Evolutionary conservation across 1,140 invertebrate genomes (phyloP), one percentile per base, ranked within the genome.

Genomic region (Trialeurodes vaporariorum): DNA sequence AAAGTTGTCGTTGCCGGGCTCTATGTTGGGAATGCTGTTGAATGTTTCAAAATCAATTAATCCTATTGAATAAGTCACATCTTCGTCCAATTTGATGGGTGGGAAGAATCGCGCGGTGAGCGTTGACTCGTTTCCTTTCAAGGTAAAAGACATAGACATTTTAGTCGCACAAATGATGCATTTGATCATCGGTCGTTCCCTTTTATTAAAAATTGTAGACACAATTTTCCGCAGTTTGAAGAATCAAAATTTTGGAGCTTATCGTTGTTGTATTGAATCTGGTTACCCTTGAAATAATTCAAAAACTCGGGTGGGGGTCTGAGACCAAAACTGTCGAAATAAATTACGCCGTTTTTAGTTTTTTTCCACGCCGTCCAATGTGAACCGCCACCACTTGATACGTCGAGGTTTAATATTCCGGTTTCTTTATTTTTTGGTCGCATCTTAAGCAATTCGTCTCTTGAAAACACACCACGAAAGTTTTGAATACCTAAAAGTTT

Each of bases 1-100:
- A 9, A 69, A 24, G 21, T 0, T 64, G 40, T 69, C 60, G 34
- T 63, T 64, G 13, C n/a, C 17, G n/a, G 64, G 34, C 22, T 67
- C 49, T 11, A 69, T 61, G 23, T 67, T 69, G 1, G 65, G 65
- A 25, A 69, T 67, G 5, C 61, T 27, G 25, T 67, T 69, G 65
- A 64, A 63, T 5, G 59, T 64, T 22, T 59, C 34, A 49, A 49
- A 49, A 49, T 49, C 34, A 9, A 17, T 49, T 17, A 49, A 49
- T 9, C 34, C 34, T 49, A 49, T 49, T 9, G 34, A 49, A n/a
- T n/a, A 69, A 64, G 58, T 26, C 63, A n/a, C 27, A 26, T n/a
- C 34, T 1, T 27, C 9, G 22, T 34, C 34, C 13, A 63, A 17
- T 34, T 67, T 2, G 27, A 67, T 2, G 1, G 61, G 62, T 61